Evolutionary conservation across 2,888 invertebrate genomes (phyloP).

Genomic region (Lepeophtheirus nordmannii): DNA sequence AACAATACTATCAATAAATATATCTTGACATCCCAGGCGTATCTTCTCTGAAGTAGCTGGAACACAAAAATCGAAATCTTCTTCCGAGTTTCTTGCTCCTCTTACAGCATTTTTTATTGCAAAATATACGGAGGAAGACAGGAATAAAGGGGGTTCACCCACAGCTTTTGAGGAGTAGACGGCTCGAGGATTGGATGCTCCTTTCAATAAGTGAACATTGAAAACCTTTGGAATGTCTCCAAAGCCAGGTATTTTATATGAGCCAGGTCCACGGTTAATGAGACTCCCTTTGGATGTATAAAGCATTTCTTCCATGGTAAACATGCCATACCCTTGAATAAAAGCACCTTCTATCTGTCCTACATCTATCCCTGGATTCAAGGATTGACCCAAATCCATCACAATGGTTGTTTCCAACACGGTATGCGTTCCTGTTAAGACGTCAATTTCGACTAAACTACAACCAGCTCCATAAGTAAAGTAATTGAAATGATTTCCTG

Average conservation of each 20-base stretch:
- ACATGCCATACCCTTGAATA: conserved; percentile 82
- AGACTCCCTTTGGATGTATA: conserved; percentile 67
- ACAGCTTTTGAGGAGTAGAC: conserved; percentile 93
- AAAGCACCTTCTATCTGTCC: conserved; percentile 93
- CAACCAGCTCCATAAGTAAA: conserved; percentile 71
- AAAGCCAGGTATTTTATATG: conserved; percentile 65
- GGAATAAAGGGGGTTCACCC: conserved; percentile 84
- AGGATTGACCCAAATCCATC: conserved; percentile 85
- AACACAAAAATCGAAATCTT: conserved; percentile 51
- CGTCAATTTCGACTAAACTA: conserved; percentile 80
- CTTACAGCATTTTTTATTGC: conserved; percentile 75
- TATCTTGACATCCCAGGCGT: conserved; percentile 71
- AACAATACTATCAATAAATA: not conserved
- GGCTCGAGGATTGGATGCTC: conserved; percentile 73
- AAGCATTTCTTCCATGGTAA: conserved; percentile 72
- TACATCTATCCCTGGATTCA: conserved; percentile 90
- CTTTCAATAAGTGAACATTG: conserved; percentile 77
- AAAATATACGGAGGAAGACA: conserved; percentile 71
- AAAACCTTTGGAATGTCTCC: conserved; percentile 39
- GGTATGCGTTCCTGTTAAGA: conserved; percentile 80
- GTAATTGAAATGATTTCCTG: conserved; percentile 51
- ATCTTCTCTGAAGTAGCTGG: conserved; percentile 79
- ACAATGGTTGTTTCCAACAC: conserved; percentile 73
- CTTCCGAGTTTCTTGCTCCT: conserved; percentile 46
- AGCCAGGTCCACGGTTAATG: conserved; percentile 74